Percentiles rank a stretch among this genome's conserved stretches.
phyloP scores from a whole-genome alignment of 2,888 invertebrate species.

The Sipha maydis region DNA sequence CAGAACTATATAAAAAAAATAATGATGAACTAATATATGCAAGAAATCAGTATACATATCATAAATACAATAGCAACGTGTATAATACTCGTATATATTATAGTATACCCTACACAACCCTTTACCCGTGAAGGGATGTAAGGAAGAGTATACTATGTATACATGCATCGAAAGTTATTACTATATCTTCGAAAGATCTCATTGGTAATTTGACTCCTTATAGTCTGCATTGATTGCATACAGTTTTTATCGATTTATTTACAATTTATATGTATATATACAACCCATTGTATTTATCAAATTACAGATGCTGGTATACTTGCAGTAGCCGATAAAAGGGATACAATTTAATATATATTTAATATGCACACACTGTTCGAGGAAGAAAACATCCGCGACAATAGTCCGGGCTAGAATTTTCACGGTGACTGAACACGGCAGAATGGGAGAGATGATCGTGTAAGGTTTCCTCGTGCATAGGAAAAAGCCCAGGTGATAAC shows the following conservation, averaged over 20 bases:
- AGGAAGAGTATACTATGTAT: no score
- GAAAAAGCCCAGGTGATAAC: conserved; percentile 4
- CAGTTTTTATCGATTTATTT: background rate
- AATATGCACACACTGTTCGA: background rate
- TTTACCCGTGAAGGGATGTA: no score
- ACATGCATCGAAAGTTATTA: no score
- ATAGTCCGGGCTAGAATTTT: conserved; percentile 13
- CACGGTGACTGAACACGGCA: conserved; percentile 14
- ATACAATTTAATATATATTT: background rate
- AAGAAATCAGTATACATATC: no score
- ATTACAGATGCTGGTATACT: background rate
- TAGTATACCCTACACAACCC: no score
- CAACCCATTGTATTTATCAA: background rate
- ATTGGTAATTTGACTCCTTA: background rate
- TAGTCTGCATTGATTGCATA: background rate
- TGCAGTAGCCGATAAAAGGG: background rate
- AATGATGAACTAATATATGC: no score
- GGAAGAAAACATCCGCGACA: background rate
- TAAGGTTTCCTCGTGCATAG: conserved; percentile 27
- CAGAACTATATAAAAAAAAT: no score
- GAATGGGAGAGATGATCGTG: background rate
- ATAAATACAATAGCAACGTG: no score
- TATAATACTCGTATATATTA: no score
- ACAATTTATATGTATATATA: no score
- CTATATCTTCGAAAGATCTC: no score